A percentile compares a stretch with the other conserved stretches of the same genome.
Conservation (phyloP, 2,113 vertebrate species). For the Rousettus leschenaultii region DNA sequence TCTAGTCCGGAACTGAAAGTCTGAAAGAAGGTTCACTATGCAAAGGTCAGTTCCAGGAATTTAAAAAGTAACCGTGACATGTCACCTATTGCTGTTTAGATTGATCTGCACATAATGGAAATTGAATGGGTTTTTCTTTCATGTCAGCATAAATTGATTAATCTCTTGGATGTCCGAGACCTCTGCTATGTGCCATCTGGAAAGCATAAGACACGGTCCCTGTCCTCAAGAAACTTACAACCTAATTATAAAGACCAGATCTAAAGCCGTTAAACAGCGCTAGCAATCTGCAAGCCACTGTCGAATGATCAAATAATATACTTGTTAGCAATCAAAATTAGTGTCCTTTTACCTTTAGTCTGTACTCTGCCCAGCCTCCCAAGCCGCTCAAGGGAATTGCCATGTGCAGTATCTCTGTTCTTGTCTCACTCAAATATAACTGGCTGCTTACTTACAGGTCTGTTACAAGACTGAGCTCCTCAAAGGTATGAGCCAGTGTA, state of each 20-base stretch:
- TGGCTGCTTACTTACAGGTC: neutral
- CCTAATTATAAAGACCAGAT: neutral
- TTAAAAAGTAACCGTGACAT: neutral
- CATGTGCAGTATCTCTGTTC: neutral
- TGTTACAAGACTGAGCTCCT: neutral
- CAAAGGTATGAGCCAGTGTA: neutral
- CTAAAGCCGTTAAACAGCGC: neutral
- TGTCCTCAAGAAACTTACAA: conserved; percentile 20
- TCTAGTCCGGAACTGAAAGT: conserved; percentile 6
- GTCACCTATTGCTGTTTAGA: neutral
- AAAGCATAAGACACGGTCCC: neutral
- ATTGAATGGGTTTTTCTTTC: conserved; percentile 1
- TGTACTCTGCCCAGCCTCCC: neutral
- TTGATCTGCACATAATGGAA: neutral
- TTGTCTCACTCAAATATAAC: neutral
- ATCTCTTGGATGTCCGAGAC: neutral
- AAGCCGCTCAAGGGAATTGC: neutral
- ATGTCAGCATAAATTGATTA: neutral
- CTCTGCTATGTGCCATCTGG: neutral
- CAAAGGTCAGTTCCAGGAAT: neutral
- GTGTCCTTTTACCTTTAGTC: neutral
- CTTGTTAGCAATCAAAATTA: neutral
- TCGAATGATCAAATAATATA: neutral
- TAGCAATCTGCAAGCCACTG: neutral
- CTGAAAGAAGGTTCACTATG: neutral